phyloP scores from a whole-genome alignment of 2,888 invertebrate species.

The Ennomos quercinarius region DNA sequence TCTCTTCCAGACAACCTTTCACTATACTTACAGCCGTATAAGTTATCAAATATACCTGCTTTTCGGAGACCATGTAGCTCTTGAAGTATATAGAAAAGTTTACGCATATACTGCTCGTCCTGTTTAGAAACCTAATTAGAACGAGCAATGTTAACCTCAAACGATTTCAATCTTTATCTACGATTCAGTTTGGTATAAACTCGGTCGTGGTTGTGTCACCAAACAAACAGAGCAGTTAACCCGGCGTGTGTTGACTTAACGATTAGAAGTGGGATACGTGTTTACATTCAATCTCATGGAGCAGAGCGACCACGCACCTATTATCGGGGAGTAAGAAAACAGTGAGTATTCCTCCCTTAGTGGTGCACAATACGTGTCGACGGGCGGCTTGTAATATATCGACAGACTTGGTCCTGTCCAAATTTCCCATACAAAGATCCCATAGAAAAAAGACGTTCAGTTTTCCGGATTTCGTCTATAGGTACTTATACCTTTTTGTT shows the following conservation, averaged over 20 bases:
- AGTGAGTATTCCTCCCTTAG: not conserved
- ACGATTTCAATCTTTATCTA: constrained; percentile 3
- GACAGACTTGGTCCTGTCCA: no score
- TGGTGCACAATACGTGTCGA: not conserved
- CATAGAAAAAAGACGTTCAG: no score
- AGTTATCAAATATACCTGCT: no score
- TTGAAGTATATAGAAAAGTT: no score
- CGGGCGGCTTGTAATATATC: constrained; percentile 14
- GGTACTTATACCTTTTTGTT: no score
- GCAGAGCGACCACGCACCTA: constrained; percentile 18
- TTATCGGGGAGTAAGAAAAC: constrained; percentile 25
- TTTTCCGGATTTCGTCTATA: no score
- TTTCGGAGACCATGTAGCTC: no score
- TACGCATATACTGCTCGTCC: not conserved
- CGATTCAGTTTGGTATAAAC: constrained; percentile 12
- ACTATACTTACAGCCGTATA: no score
- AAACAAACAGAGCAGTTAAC: constrained; percentile 27
- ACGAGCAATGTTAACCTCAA: not conserved
- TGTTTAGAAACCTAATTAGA: not conserved
- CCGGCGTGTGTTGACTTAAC: constrained; percentile 22
- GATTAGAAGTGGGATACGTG: constrained; percentile 29
- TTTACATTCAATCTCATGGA: constrained; percentile 34
- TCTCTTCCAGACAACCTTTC: no score
- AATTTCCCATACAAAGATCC: no score
- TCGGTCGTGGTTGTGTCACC: constrained; percentile 12